phyloP scores from a whole-genome alignment of 92 coral and sea anemone species.

The Parazoanthus swiftii region DNA sequence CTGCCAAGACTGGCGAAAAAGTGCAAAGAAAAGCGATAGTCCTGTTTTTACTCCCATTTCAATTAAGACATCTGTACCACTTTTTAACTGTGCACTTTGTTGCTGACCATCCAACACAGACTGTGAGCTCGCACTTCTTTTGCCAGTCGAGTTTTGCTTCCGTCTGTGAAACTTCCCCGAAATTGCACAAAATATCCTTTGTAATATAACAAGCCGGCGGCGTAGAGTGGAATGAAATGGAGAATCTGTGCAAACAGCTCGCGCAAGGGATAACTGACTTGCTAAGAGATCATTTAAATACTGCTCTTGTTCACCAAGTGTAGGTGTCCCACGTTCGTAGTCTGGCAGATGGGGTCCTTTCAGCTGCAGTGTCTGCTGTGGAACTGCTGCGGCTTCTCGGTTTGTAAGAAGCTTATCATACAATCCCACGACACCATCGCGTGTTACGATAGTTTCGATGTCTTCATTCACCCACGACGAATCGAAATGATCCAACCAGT shows the following conservation, averaged over 20 bases:
- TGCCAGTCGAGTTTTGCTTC: slow-evolving; percentile 16
- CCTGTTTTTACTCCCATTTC: slow-evolving; percentile 90
- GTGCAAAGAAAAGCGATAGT: slow-evolving; percentile 67
- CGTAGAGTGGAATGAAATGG: slow-evolving; percentile 80
- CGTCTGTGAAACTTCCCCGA: slow-evolving; percentile 77
- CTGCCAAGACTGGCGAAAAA: slow-evolving; percentile 83
- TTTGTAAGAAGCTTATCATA: slow-evolving; percentile 80
- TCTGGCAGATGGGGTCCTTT: slow-evolving; percentile 82
- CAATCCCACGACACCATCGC: slow-evolving; percentile 77
- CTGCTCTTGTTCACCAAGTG: slow-evolving; percentile 73
- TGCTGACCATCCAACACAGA: slow-evolving; percentile 45
- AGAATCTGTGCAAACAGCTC: slow-evolving; percentile 76
- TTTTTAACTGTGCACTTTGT: slow-evolving; percentile 43
- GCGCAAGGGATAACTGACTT: slow-evolving; percentile 78
- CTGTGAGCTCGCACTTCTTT: slow-evolving; percentile 30
- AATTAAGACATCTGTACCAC: slow-evolving; percentile 64
- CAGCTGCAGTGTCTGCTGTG: slow-evolving; percentile 69
- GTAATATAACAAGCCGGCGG: slow-evolving; percentile 79
- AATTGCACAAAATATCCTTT: slow-evolving; percentile 78
- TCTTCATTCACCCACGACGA: slow-evolving; percentile 83
- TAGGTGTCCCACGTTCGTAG: slow-evolving; percentile 70
- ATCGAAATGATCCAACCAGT: slow-evolving; percentile 87
- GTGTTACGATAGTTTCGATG: slow-evolving; percentile 63
- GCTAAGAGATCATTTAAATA: slow-evolving; percentile 75
- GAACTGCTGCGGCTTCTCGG: slow-evolving; percentile 67